phyloP scores from a whole-genome alignment of 2,113 vertebrate species.

The Oxyura jamaicensis region DNA sequence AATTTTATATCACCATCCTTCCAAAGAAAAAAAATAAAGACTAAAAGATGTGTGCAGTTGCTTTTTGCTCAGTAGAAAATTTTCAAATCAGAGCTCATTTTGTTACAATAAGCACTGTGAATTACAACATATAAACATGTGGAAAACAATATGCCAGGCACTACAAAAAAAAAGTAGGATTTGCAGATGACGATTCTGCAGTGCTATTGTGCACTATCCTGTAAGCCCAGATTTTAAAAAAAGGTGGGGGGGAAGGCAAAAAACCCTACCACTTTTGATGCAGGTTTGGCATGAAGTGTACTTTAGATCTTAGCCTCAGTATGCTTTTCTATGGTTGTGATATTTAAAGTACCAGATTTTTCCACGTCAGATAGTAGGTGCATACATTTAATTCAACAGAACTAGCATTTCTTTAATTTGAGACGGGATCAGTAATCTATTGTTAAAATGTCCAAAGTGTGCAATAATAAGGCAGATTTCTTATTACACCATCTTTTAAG shows the following conservation, averaged over 20 bases:
- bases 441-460: slow-evolving; percentile 64
- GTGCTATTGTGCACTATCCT: slow-evolving; percentile 13
- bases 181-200: slow-evolving; percentile 31
- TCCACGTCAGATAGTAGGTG: slow-evolving; percentile 42
- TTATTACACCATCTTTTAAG: slow-evolving; percentile 64
- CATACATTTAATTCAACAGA: slow-evolving; percentile 54
- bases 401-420: slow-evolving; percentile 53
- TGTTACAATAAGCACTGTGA: slow-evolving; percentile 33
- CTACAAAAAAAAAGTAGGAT: slow-evolving; percentile 9
- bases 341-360: slow-evolving; percentile 27
- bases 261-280: background rate
- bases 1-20: slow-evolving; percentile 37
- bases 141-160: slow-evolving; percentile 39
- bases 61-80: slow-evolving; percentile 54
- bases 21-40: slow-evolving; percentile 1
- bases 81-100: slow-evolving; percentile 29
- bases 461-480: slow-evolving; percentile 69
- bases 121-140: slow-evolving; percentile 36
- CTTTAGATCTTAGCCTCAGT: background rate
- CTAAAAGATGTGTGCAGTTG: slow-evolving; percentile 35
- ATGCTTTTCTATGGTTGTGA: background rate
- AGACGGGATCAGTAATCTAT: slow-evolving; percentile 29
- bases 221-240: background rate
- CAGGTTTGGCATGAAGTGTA: slow-evolving; percentile 44
- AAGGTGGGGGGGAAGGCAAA: background rate